Evolutionary conservation across 2,888 invertebrate species (phyloP).

Genomic region (Pantelozetes paolii): DNA sequence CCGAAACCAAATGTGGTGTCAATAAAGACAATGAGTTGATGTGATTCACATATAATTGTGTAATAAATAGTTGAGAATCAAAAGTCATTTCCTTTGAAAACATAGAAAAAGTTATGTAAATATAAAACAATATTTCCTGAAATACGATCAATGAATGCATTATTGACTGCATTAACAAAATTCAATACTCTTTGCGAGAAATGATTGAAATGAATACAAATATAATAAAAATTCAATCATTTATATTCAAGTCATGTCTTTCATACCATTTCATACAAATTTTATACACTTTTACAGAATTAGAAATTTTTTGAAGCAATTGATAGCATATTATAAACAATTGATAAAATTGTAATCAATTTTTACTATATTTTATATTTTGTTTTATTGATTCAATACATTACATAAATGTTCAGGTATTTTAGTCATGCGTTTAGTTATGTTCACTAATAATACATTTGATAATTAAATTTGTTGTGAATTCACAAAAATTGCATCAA

Average conservation of each 20-base stretch:
- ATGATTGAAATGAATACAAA: not conserved
- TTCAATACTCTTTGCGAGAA: not conserved
- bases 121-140: not conserved
- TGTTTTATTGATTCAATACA: not conserved
- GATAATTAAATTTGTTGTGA: too few relatives aligned
- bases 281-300: too few relatives aligned
- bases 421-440: not conserved
- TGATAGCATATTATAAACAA: slow-evolving; percentile 1
- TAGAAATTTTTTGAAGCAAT: not conserved
- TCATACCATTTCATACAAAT: too few relatives aligned
- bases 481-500: too few relatives aligned
- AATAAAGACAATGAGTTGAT: not conserved
- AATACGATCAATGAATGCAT: not conserved
- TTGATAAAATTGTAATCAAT: slow-evolving; percentile 8
- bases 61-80: slow-evolving; percentile 21
- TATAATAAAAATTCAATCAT: not conserved
- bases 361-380: too few relatives aligned
- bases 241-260: not conserved
- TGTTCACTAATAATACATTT: not conserved
- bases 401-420: not conserved
- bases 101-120: not conserved
- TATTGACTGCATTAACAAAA: not conserved
- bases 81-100: slow-evolving; percentile 32
- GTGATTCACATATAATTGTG: not conserved
- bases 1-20: not conserved